These are phyloP conservation scores for Myotis myotis DNA, from an alignment of 2,797 vertebrate genomes.

Conservation along the genomic window DNA sequence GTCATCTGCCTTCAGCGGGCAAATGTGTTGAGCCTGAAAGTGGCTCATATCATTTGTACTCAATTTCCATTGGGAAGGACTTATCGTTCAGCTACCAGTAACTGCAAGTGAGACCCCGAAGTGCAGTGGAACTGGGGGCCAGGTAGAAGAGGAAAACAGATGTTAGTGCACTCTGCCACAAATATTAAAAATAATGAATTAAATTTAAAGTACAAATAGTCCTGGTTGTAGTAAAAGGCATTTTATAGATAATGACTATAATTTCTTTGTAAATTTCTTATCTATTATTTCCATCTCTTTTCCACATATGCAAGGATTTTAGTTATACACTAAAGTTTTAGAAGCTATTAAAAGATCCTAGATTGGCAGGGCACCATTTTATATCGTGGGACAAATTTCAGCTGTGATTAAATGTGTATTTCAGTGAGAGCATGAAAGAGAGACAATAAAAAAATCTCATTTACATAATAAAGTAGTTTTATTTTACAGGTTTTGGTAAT, in stretches of 20 bases:
- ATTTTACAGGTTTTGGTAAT: not conserved
- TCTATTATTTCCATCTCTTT: not conserved
- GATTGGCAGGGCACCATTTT: not conserved
- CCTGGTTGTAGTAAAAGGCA: not conserved
- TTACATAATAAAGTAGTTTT: not conserved
- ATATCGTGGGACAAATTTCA: not conserved
- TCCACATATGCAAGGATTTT: not conserved
- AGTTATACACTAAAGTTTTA: not conserved
- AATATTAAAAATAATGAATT: not conserved
- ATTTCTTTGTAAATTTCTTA: not conserved
- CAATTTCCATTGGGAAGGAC: not conserved
- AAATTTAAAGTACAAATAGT: not conserved
- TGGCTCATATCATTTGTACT: not conserved
- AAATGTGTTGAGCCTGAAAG: not conserved
- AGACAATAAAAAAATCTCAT: not conserved
- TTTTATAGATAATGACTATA: not conserved
- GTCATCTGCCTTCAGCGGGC: not conserved
- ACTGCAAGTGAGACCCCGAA: not conserved
- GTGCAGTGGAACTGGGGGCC: not conserved
- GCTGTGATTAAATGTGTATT: not conserved
- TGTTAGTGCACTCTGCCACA: not conserved
- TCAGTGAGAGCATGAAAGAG: not conserved
- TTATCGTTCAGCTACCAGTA: not conserved
- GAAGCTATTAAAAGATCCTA: not conserved
- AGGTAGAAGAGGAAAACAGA: not conserved